phyloP scores from a whole-genome alignment of 2,888 invertebrate species.

The Campoletis raptor region DNA sequence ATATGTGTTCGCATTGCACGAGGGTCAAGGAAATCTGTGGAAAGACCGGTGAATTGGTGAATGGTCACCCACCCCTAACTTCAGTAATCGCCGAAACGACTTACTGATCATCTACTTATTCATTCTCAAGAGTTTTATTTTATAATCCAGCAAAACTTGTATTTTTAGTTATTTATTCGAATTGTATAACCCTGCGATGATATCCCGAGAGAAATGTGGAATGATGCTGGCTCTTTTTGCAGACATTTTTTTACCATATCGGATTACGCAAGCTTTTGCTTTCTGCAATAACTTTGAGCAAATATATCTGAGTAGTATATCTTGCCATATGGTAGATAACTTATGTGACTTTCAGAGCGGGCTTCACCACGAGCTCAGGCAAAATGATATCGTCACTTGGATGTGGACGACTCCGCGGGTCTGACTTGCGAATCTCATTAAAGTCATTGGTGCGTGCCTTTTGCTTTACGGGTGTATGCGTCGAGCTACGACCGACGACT shows the following conservation, averaged over 20 bases:
- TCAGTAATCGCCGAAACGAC: too few species aligned
- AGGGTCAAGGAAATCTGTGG: too few species aligned
- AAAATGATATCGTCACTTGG: constrained; percentile 65
- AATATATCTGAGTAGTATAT: constrained; percentile 47
- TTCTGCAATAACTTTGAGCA: constrained; percentile 37
- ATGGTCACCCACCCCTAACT: too few species aligned
- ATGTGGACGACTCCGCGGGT: constrained; percentile 62
- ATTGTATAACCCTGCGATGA: neutral
- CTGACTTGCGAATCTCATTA: constrained; percentile 84
- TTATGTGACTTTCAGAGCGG: constrained; percentile 40
- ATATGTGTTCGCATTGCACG: too few species aligned
- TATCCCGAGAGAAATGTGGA: constrained; percentile 34
- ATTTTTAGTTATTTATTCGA: neutral
- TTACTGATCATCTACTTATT: neutral
- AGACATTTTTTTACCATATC: constrained; percentile 1
- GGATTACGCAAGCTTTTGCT: constrained; percentile 3
- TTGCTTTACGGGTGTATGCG: constrained; percentile 77
- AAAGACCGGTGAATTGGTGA: too few species aligned
- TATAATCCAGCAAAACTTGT: neutral
- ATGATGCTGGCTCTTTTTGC: neutral
- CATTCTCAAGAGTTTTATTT: neutral
- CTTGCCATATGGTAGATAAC: constrained; percentile 34
- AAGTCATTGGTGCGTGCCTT: constrained; percentile 83
- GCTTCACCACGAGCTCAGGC: constrained; percentile 42
- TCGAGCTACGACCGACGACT: constrained; percentile 77